These are phyloP conservation scores for Penelope pileata DNA, from an alignment of 2,113 vertebrate species.

Conservation along the genomic window DNA sequence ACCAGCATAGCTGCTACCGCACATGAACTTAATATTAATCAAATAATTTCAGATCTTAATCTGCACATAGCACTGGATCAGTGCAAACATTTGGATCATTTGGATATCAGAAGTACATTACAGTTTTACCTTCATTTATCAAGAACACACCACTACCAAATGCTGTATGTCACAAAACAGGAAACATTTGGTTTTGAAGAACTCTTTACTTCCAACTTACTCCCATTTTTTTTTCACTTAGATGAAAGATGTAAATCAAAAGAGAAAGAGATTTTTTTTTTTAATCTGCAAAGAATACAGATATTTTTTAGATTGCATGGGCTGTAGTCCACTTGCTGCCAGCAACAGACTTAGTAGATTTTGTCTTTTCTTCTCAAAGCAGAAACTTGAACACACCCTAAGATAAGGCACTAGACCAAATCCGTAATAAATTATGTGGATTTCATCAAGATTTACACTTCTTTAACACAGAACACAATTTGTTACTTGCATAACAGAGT, in stretches of 20 bases:
- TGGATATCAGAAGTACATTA: background rate
- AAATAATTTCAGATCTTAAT: background rate
- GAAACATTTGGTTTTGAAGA: background rate
- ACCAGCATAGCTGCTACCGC: background rate
- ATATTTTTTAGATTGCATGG: background rate
- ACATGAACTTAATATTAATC: background rate
- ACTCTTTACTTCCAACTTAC: background rate
- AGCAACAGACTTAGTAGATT: background rate
- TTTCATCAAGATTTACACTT: slow-evolving; percentile 58
- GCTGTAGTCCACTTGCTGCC: background rate
- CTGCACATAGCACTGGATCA: background rate
- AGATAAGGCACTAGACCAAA: slow-evolving; percentile 32
- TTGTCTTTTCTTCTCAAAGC: background rate
- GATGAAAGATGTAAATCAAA: background rate
- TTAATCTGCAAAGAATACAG: background rate
- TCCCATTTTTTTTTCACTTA: background rate
- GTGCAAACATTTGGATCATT: background rate
- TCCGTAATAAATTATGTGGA: background rate
- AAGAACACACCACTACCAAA: background rate
- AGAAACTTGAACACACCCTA: slow-evolving; percentile 24
- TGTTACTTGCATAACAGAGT: slow-evolving; percentile 52
- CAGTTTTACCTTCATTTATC: background rate
- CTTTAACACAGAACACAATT: background rate
- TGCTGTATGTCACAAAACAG: background rate
- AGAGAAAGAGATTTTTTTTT: background rate